Percentiles rank a stretch among this genome's conserved stretches.
Evolutionary conservation across 2,797 vertebrate genomes (phyloP).

Genomic region (Jordanella pulchra): DNA sequence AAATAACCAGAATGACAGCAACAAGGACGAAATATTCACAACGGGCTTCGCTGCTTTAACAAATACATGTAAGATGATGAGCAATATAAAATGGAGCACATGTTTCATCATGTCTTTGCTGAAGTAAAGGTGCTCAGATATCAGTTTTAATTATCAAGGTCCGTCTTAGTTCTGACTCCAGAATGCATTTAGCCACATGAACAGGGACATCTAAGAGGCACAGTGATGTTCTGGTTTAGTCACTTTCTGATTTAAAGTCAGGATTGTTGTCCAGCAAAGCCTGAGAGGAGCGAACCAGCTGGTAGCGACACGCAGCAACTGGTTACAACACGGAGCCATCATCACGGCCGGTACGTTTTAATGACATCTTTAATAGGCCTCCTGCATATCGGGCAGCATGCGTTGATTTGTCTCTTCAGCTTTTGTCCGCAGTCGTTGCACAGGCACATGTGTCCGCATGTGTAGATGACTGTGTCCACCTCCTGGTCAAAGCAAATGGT

Average conservation of each 20-base stretch:
- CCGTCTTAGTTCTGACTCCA: conserved; percentile 33
- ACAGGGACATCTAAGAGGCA: conserved; percentile 59
- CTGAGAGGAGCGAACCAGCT: conserved; percentile 57
- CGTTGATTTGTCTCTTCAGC: conserved; percentile 92
- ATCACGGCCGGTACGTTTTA: conserved; percentile 97
- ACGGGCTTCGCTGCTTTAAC: conserved; percentile 47
- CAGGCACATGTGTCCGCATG: conserved; percentile 99
- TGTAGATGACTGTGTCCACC: conserved; percentile 98
- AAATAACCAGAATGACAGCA: conserved; percentile 23
- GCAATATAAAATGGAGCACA: conserved; percentile 5
- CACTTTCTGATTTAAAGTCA: conserved; percentile 38
- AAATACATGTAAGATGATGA: conserved; percentile 33
- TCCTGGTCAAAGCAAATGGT: conserved; percentile 97
- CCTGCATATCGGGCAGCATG: conserved; percentile 97
- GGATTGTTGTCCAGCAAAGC: conserved; percentile 43
- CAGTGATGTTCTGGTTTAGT: conserved; percentile 54
- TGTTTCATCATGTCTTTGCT: conserved; percentile 17
- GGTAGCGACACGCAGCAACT: conserved; percentile 31
- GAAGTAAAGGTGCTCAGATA: conserved; percentile 34
- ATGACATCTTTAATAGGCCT: conserved; percentile 97
- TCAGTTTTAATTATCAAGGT: conserved; percentile 25
- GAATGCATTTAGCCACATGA: conserved; percentile 27
- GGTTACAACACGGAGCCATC: conserved; percentile 51
- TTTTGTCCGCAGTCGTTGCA: conserved; percentile 95
- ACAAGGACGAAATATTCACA: conserved; percentile 45